Evolutionary conservation across 2,113 vertebrate species (phyloP).

Genomic region (Danio rerio): DNA sequence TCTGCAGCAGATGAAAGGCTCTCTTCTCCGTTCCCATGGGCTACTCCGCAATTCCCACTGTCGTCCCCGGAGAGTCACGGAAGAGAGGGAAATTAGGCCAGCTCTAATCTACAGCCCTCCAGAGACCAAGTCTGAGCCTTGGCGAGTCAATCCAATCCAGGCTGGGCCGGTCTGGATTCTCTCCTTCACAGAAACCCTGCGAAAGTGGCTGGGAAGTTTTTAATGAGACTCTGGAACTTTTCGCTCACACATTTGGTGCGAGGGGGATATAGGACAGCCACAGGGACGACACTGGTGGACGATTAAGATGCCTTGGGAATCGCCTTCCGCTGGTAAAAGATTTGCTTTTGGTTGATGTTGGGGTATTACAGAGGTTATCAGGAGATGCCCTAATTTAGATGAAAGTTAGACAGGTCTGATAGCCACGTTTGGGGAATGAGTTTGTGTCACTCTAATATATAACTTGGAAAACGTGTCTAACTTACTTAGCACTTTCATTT

Average conservation of each 20-base stretch:
- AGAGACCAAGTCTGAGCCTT: slow-evolving; percentile 46
- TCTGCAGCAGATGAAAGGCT: slow-evolving; percentile 64
- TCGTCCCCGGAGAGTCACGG: slow-evolving; percentile 53
- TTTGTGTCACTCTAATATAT: neutral
- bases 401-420: neutral
- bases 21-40: slow-evolving; percentile 50
- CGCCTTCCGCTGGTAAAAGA: neutral
- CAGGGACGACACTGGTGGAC: slow-evolving; percentile 23
- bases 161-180: slow-evolving; percentile 36
- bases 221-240: slow-evolving; percentile 61
- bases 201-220: slow-evolving; percentile 53
- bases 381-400: slow-evolving; percentile 25
- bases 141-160: slow-evolving; percentile 40
- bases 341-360: slow-evolving; percentile 8
- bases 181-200: slow-evolving; percentile 39
- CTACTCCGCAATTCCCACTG: slow-evolving; percentile 55
- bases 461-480: neutral
- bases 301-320: slow-evolving; percentile 44
- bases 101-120: slow-evolving; percentile 56
- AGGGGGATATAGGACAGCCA: slow-evolving; percentile 51
- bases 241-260: slow-evolving; percentile 18
- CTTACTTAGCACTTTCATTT: neutral
- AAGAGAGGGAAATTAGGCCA: slow-evolving; percentile 58
- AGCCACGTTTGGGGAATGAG: slow-evolving; percentile 3
- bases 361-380: slow-evolving; percentile 31